These are phyloP conservation scores for Esox lucius DNA, from an alignment of 2,797 vertebrate genomes.

Conservation along the genomic window DNA sequence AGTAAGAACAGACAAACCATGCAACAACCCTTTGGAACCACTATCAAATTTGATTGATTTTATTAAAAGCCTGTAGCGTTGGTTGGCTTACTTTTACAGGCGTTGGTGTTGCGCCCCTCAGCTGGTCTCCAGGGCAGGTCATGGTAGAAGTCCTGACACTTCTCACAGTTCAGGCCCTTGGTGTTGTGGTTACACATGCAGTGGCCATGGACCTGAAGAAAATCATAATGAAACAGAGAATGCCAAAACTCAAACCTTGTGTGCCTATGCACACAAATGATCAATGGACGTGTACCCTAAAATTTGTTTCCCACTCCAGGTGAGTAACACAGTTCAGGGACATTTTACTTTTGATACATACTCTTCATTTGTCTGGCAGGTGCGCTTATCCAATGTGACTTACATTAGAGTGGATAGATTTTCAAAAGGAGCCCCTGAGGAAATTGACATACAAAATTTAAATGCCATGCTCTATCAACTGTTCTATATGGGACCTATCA, in stretches of 20 bases:
- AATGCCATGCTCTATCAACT: no score
- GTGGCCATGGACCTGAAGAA: constrained; percentile 88
- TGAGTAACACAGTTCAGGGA: background rate
- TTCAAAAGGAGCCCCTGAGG: no score
- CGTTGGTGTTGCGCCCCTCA: constrained; percentile 91
- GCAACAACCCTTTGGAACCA: background rate
- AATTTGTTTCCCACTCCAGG: background rate
- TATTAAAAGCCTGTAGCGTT: background rate
- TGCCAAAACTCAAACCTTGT: background rate
- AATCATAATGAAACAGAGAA: constrained; percentile 14
- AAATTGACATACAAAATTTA: no score
- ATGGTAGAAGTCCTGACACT: constrained; percentile 92
- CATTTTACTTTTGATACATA: no score
- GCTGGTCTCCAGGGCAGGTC: constrained; percentile 94
- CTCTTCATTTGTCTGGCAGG: no score
- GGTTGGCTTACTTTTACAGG: constrained; percentile 88
- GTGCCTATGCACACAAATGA: background rate
- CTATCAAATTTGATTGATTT: background rate
- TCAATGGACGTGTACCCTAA: background rate
- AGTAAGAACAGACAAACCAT: no score
- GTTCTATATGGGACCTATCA: background rate
- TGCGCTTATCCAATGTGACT: no score
- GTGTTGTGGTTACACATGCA: constrained; percentile 98
- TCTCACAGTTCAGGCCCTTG: constrained; percentile 92
- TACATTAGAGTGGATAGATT: no score